These are phyloP conservation scores for Tipula unca DNA, from an alignment of 2,888 invertebrate genomes.

Conservation along the genomic window DNA sequence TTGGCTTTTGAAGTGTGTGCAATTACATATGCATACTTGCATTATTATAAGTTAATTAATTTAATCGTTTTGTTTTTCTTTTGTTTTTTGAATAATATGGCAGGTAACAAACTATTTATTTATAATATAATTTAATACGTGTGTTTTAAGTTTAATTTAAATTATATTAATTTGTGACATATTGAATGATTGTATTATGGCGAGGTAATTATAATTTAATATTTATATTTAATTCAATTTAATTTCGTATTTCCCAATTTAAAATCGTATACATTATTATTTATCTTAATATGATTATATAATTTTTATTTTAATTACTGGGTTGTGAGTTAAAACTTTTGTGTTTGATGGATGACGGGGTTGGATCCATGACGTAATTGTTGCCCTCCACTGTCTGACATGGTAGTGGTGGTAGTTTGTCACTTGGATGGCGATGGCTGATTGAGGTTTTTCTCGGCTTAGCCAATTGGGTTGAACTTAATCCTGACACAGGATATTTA, in stretches of 20 bases:
- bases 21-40: neutral
- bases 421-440: constrained; percentile 66
- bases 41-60: neutral
- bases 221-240: neutral
- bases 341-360: constrained; percentile 37
- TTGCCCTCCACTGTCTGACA: constrained; percentile 56
- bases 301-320: constrained; percentile 20
- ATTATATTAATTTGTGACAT: neutral
- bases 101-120: neutral
- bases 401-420: constrained; percentile 62
- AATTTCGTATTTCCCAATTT: neutral
- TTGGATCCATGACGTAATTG: constrained; percentile 52
- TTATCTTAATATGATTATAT: neutral
- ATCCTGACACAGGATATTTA: constrained; percentile 59
- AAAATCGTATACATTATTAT: neutral
- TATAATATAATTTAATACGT: neutral
- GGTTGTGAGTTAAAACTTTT: constrained; percentile 38
- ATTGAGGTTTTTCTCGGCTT: constrained; percentile 51
- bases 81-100: neutral
- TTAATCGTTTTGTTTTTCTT: neutral
- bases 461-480: constrained; percentile 50
- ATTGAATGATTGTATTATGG: neutral
- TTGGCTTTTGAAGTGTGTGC: neutral
- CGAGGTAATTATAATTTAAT: neutral
- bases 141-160: neutral